Conservation (phyloP, 2,888 invertebrate genomes). For the Meloe dianella region DNA sequence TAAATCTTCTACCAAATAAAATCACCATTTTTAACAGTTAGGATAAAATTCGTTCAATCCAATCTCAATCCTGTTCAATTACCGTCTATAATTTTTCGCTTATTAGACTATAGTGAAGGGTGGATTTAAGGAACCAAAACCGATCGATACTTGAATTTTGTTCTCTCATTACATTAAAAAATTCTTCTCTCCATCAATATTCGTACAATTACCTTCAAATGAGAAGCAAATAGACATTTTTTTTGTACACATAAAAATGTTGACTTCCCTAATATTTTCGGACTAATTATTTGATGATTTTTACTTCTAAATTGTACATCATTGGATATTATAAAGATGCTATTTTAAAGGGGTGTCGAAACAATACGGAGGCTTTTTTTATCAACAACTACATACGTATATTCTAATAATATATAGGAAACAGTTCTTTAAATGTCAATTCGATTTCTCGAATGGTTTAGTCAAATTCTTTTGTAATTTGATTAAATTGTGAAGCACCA, state of each 20-base stretch:
- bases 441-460: neutral
- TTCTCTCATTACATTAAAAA: neutral
- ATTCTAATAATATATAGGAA: no score
- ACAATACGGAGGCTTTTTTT: no score
- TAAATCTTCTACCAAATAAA: neutral
- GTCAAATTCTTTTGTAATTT: conserved; percentile 4
- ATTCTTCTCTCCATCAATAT: neutral
- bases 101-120: conserved; percentile 2
- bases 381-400: neutral
- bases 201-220: neutral
- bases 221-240: neutral
- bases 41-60: neutral
- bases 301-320: no score
- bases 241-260: neutral
- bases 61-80: conserved; percentile 9
- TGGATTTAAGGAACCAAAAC: conserved; percentile 2
- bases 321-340: no score
- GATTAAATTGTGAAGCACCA: conserved; percentile 1
- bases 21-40: conserved; percentile 7
- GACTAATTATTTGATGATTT: no score
- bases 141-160: neutral
- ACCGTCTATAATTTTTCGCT: conserved; percentile 10
- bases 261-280: no score
- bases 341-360: no score
- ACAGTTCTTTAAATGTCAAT: neutral